Percentiles rank a stretch among this genome's conserved stretches.
Conservation (phyloP, 2,797 vertebrate genomes). For the Furcifer pardalis region DNA sequence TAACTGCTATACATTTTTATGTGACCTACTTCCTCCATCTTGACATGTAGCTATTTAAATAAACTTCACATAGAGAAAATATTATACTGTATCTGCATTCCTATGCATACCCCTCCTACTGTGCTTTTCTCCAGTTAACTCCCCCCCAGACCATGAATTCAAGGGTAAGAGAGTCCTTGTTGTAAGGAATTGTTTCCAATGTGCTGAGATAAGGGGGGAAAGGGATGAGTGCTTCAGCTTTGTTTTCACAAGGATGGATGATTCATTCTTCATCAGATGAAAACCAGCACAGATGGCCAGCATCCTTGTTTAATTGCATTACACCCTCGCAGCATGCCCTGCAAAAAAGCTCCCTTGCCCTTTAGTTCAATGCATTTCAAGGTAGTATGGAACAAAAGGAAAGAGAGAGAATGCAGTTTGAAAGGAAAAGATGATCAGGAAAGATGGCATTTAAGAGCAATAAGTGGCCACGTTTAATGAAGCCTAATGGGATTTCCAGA, state of each 20-base stretch:
- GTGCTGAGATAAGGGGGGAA: background rate
- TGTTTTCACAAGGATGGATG: background rate
- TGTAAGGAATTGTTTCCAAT: too few species aligned
- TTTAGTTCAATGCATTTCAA: background rate
- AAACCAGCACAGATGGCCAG: constrained; percentile 18
- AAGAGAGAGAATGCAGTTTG: background rate
- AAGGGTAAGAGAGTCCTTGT: background rate
- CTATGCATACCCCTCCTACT: background rate
- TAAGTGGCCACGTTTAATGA: background rate
- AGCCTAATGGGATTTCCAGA: background rate
- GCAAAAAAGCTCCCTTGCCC: background rate
- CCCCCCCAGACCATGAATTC: background rate
- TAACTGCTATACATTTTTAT: too few species aligned
- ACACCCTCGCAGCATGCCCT: background rate
- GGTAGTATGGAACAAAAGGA: background rate
- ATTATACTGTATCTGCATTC: background rate
- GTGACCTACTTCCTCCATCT: background rate
- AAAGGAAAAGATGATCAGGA: background rate
- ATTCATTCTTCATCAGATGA: constrained; percentile 23
- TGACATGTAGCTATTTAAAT: background rate
- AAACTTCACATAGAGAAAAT: background rate
- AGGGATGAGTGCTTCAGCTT: background rate
- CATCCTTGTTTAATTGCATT: constrained; percentile 43
- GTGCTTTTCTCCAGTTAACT: background rate
- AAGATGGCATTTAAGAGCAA: background rate